Conservation (phyloP, 2,113 vertebrate genomes). For the Centropus unirufus region DNA sequence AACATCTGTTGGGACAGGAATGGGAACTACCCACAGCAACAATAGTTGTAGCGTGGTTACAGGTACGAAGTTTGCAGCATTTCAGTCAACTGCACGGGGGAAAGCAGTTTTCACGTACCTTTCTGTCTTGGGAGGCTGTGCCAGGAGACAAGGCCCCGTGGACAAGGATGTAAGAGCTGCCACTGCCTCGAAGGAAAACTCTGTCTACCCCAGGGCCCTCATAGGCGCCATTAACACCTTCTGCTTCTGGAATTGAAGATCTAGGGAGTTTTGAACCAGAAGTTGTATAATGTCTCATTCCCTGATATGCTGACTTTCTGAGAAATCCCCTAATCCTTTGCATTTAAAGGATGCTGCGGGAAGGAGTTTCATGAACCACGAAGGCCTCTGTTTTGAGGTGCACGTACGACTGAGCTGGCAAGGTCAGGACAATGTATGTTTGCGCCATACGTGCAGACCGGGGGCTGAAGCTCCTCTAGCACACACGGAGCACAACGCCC, state of each 20-base stretch:
- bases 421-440: background rate
- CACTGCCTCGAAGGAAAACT: background rate
- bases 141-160: background rate
- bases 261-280: background rate
- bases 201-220: fast-evolving
- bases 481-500: background rate
- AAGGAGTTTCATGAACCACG: background rate
- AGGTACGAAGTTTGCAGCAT: background rate
- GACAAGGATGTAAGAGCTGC: background rate
- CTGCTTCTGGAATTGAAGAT: background rate
- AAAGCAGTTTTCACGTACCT: background rate
- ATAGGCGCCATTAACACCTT: background rate
- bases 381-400: background rate
- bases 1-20: background rate
- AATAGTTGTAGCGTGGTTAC: background rate
- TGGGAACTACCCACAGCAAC: background rate
- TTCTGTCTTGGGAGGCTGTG: background rate
- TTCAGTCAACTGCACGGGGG: background rate
- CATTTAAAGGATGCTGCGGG: background rate
- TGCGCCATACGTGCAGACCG: fast-evolving
- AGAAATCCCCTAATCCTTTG: background rate
- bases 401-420: fast-evolving
- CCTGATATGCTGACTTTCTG: background rate
- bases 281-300: background rate
- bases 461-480: background rate